A percentile compares a stretch with the other conserved stretches of the same genome.
Conservation (phyloP, 2,797 vertebrate genomes). For the Chiloscyllium punctatum region DNA sequence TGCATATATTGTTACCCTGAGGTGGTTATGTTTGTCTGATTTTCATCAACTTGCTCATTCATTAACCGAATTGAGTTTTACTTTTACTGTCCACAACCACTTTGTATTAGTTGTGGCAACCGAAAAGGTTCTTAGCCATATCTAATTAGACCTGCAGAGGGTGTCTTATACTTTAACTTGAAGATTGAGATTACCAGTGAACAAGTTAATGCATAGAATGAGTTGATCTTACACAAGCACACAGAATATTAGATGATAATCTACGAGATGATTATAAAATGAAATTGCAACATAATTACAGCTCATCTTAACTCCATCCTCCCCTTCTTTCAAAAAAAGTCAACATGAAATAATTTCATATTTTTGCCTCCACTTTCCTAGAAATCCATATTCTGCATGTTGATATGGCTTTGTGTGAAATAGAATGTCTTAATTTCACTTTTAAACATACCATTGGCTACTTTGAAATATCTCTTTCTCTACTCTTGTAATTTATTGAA, state of each 20-base stretch:
- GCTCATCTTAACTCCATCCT: neutral
- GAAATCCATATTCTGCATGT: neutral
- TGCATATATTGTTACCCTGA: neutral
- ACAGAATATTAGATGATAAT: neutral
- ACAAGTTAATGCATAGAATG: neutral
- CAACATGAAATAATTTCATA: neutral
- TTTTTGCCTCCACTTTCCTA: neutral
- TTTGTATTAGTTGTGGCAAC: neutral
- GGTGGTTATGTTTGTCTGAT: neutral
- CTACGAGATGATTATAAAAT: neutral
- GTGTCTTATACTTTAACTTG: neutral
- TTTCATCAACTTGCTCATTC: neutral
- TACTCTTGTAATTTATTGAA: neutral
- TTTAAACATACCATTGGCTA: neutral
- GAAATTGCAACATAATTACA: neutral
- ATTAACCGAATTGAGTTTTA: neutral
- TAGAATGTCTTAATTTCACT: neutral
- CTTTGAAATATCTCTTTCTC: neutral
- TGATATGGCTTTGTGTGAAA: neutral
- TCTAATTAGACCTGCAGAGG: neutral
- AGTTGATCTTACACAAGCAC: neutral
- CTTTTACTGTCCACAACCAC: neutral
- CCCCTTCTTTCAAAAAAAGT: neutral
- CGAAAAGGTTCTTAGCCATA: neutral
- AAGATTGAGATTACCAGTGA: neutral